These are phyloP conservation scores for Apis cerana DNA, from an alignment of 1,140 invertebrate species.

Conservation along the genomic window DNA sequence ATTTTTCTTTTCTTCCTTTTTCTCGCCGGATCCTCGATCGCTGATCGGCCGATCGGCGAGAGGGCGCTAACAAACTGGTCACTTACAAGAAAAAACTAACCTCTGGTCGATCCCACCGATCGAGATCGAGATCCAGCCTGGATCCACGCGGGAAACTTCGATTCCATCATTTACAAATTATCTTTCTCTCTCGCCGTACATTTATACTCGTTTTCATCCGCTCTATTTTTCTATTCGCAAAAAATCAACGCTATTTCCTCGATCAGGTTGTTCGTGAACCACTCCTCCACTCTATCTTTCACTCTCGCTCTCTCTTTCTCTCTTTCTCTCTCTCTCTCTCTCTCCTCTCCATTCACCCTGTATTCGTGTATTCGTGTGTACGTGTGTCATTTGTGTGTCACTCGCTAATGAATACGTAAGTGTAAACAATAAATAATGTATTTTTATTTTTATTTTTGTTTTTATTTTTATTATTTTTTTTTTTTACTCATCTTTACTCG, in stretches of 20 bases:
- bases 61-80: slow-evolving; percentile 51
- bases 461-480: slow-evolving; percentile 31
- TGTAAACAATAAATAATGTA: slow-evolving; percentile 73
- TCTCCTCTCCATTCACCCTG: not conserved
- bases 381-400: slow-evolving; percentile 37
- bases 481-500: slow-evolving; percentile 38
- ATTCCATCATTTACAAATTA: slow-evolving; percentile 71
- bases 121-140: slow-evolving; percentile 5
- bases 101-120: slow-evolving; percentile 16
- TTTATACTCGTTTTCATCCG: not conserved
- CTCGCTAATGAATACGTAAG: slow-evolving; percentile 67
- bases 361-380: not conserved
- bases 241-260: not conserved
- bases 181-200: not conserved
- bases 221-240: not conserved
- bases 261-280: slow-evolving; percentile 62
- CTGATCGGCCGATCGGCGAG: slow-evolving; percentile 29
- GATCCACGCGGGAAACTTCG: slow-evolving; percentile 51
- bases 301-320: not conserved
- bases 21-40: not conserved
- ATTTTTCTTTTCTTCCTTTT: too few species aligned
- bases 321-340: not conserved
- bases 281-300: slow-evolving; percentile 20
- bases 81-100: slow-evolving; percentile 42
- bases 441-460: slow-evolving; percentile 49